A percentile compares a stretch with the other conserved stretches of the same genome.
phyloP scores from a whole-genome alignment of 2,797 vertebrate species.

The Orientallactaga sibirica region DNA sequence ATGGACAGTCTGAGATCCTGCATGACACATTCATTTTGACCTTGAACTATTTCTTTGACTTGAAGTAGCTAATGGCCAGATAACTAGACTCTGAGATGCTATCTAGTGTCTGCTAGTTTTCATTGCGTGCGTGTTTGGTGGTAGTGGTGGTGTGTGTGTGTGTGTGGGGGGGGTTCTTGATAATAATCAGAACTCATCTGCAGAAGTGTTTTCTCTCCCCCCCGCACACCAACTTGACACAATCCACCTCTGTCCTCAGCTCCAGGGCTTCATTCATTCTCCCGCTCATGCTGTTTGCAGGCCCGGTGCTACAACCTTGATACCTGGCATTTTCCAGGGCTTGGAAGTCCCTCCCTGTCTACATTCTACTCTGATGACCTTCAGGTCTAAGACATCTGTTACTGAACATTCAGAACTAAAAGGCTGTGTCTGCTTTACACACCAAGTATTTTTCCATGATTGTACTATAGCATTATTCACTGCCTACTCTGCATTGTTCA shows the following conservation, averaged over 20 bases:
- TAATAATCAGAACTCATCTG: constrained; percentile 62
- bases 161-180: not conserved
- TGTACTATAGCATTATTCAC: not conserved
- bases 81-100: constrained; percentile 55
- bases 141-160: not conserved
- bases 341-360: not conserved
- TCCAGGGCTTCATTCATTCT: not conserved
- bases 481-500: too few species aligned
- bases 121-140: not conserved
- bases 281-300: not conserved
- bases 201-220: not conserved
- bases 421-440: fast-evolving
- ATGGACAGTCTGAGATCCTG: not conserved
- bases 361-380: not conserved
- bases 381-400: not conserved
- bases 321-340: not conserved
- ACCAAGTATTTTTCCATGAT: not conserved
- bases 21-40: constrained; percentile 46
- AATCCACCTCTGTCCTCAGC: not conserved
- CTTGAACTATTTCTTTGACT: constrained; percentile 70
- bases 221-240: not conserved
- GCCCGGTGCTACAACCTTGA: too few species aligned
- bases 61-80: constrained; percentile 66
- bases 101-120: constrained; percentile 49
- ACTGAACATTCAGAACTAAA: not conserved